These are phyloP conservation scores for Cephalopholis sonnerati DNA, from an alignment of 2,113 vertebrate species.

Conservation along the genomic window DNA sequence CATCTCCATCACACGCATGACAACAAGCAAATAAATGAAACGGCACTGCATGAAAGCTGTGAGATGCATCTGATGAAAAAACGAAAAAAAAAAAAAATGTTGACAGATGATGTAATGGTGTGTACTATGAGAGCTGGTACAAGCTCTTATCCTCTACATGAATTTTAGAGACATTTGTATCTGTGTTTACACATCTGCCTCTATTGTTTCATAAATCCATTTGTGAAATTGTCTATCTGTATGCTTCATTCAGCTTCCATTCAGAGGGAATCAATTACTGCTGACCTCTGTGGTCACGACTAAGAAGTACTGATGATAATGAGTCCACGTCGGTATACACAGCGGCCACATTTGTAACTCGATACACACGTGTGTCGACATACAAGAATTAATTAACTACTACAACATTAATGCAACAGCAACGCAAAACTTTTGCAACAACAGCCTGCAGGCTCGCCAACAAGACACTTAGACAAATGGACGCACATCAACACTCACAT, in stretches of 20 bases:
- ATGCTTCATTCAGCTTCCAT: constrained; percentile 9
- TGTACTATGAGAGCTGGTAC: constrained; percentile 11
- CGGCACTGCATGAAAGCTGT: background rate
- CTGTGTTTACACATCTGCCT: background rate
- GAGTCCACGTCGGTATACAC: constrained; percentile 14
- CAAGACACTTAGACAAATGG: background rate
- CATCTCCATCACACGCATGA: background rate
- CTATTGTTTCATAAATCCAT: background rate
- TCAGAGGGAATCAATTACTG: constrained; percentile 36
- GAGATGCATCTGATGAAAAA: background rate
- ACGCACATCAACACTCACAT: background rate
- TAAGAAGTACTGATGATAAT: background rate
- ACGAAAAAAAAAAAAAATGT: background rate
- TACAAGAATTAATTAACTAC: background rate
- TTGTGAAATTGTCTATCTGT: background rate
- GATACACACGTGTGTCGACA: background rate
- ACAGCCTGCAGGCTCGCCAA: background rate
- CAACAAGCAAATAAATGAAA: background rate
- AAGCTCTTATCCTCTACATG: constrained; percentile 4
- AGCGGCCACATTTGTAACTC: background rate
- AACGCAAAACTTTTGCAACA: background rate
- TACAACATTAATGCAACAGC: background rate
- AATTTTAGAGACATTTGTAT: constrained; percentile 29
- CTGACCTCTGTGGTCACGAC: constrained; percentile 33
- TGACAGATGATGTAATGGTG: background rate